These are phyloP conservation scores for Clupea harengus DNA, from an alignment of 2,113 vertebrate genomes.

Conservation along the genomic window DNA sequence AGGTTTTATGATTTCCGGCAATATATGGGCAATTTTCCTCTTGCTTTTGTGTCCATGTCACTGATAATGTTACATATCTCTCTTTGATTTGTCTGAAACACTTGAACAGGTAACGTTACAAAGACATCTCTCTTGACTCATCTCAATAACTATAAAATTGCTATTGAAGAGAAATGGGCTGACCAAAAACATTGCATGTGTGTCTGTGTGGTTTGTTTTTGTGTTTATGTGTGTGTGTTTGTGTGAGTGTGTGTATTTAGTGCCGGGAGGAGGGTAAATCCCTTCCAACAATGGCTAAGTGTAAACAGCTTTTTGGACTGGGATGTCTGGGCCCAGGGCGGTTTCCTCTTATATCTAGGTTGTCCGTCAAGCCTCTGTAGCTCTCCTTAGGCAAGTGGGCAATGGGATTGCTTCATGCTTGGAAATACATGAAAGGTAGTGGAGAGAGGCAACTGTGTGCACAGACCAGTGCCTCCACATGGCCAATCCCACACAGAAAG, in stretches of 20 bases:
- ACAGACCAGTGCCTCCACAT: neutral
- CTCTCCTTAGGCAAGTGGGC: conserved; percentile 46
- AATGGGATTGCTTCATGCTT: conserved; percentile 40
- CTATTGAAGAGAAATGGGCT: conserved; percentile 24
- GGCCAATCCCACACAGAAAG: conserved; percentile 7
- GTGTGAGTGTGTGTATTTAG: conserved; percentile 27
- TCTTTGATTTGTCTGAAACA: neutral
- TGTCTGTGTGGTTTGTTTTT: conserved; percentile 22
- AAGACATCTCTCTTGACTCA: neutral
- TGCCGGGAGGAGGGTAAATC: conserved; percentile 46
- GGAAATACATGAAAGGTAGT: conserved; percentile 52
- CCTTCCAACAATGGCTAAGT: conserved; percentile 49
- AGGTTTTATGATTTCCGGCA: neutral
- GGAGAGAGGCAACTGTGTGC: conserved; percentile 35
- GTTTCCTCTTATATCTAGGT: conserved; percentile 42
- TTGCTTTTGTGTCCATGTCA: neutral
- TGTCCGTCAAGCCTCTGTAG: conserved; percentile 43
- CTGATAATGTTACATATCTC: neutral
- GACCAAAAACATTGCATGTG: conserved; percentile 26
- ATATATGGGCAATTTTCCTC: neutral
- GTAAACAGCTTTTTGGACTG: conserved; percentile 52
- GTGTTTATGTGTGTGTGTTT: conserved; percentile 24
- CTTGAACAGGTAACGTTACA: neutral
- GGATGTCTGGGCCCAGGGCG: conserved; percentile 31
- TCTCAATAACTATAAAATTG: neutral